phyloP scores from a whole-genome alignment of 2,113 vertebrate species.

The Lepidothrix coronata region DNA sequence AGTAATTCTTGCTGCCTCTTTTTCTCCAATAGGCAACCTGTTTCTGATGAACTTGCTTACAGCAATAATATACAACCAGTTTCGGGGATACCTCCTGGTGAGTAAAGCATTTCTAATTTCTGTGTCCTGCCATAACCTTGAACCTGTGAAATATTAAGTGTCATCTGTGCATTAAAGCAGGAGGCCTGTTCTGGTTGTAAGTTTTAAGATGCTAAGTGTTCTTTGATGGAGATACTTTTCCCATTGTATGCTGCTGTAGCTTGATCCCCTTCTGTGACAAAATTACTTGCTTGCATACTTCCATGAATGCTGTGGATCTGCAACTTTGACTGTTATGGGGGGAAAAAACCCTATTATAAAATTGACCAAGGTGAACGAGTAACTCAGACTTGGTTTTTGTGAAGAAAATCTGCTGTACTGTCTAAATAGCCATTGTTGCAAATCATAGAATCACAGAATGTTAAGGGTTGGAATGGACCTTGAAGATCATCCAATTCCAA shows the following conservation, averaged over 20 bases:
- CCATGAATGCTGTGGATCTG: not conserved
- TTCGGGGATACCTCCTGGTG: slow-evolving; percentile 96
- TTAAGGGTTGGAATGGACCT: not conserved
- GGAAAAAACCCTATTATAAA: not conserved
- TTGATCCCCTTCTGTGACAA: not conserved
- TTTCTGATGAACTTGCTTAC: slow-evolving; percentile 97
- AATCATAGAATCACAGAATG: not conserved
- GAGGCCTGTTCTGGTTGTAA: not conserved
- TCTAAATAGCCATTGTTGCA: not conserved
- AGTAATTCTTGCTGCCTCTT: not conserved
- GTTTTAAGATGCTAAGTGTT: not conserved
- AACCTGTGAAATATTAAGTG: not conserved
- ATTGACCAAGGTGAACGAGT: not conserved
- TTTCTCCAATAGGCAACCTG: slow-evolving; percentile 82
- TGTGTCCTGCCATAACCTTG: not conserved
- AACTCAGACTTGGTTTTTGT: not conserved
- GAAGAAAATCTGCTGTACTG: not conserved
- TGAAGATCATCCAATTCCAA: not conserved
- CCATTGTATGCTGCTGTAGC: not conserved
- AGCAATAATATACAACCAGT: slow-evolving; percentile 97
- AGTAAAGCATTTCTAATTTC: slow-evolving; percentile 44
- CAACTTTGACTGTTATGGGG: fast-evolving
- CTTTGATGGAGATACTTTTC: not conserved
- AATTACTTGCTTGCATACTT: not conserved
- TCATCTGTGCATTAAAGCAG: not conserved